Conservation (phyloP, 2,113 vertebrate genomes). For the Megaleporinus macrocephalus region DNA sequence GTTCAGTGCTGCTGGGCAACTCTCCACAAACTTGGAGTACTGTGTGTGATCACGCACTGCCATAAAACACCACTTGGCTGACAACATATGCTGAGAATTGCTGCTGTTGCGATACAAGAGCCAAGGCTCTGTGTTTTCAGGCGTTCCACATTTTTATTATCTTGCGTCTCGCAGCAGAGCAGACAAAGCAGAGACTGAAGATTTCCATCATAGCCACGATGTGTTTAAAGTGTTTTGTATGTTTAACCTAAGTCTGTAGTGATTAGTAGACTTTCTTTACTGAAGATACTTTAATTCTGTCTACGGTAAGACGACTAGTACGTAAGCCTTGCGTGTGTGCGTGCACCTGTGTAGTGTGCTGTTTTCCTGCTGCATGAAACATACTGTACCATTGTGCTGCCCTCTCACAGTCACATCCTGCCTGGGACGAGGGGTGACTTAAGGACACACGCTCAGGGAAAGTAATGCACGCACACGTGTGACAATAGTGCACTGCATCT, state of each 20-base stretch:
- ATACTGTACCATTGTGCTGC: conserved; percentile 54
- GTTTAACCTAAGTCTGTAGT: no score
- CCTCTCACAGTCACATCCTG: conserved; percentile 51
- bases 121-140: background rate
- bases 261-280: background rate
- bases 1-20: background rate
- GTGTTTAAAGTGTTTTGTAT: background rate
- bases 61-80: background rate
- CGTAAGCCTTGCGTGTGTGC: conserved; percentile 34
- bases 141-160: background rate
- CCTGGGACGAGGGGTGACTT: conserved; percentile 61
- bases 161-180: background rate
- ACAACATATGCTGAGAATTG: background rate
- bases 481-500: background rate
- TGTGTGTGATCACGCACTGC: background rate
- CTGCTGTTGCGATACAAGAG: background rate
- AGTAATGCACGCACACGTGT: background rate
- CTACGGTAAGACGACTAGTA: conserved; percentile 4
- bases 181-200: background rate
- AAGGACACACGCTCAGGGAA: conserved; percentile 30
- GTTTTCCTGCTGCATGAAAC: conserved; percentile 38
- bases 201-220: background rate
- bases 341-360: conserved; percentile 36
- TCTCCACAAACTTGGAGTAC: background rate
- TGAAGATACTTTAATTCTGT: background rate